Conservation (phyloP, 2,888 invertebrate genomes). For the Lamellibrachia satsuma region DNA sequence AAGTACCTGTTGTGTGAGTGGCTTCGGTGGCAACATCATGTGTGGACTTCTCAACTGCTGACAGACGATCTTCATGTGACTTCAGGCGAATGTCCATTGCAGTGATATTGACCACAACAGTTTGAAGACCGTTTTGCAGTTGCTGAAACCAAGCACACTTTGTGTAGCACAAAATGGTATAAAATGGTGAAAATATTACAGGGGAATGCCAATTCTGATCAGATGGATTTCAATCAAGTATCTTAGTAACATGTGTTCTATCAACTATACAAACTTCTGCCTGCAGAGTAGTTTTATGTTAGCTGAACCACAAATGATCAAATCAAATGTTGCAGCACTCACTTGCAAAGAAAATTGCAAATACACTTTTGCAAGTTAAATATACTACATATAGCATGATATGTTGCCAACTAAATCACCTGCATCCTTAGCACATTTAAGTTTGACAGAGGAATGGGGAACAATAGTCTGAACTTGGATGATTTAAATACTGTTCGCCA, state of each 20-base stretch:
- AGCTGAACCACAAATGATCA: too few species aligned
- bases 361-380: too few species aligned
- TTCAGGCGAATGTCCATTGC: background rate
- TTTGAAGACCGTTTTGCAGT: background rate
- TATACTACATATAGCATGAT: too few species aligned
- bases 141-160: background rate
- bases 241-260: background rate
- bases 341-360: too few species aligned
- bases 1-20: background rate
- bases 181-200: background rate
- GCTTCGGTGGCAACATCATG: background rate
- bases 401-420: too few species aligned
- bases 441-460: too few species aligned
- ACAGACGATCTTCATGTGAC: background rate
- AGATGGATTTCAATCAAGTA: background rate
- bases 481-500: too few species aligned
- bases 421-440: too few species aligned
- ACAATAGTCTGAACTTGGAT: too few species aligned
- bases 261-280: background rate
- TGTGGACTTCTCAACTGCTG: background rate
- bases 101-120: background rate
- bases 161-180: background rate
- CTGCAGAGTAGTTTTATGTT: too few species aligned
- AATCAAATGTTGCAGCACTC: too few species aligned
- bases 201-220: background rate